Base-by-base conservation (phyloP, 1,140 invertebrate genomes). In the Drosophila orena region DNA sequence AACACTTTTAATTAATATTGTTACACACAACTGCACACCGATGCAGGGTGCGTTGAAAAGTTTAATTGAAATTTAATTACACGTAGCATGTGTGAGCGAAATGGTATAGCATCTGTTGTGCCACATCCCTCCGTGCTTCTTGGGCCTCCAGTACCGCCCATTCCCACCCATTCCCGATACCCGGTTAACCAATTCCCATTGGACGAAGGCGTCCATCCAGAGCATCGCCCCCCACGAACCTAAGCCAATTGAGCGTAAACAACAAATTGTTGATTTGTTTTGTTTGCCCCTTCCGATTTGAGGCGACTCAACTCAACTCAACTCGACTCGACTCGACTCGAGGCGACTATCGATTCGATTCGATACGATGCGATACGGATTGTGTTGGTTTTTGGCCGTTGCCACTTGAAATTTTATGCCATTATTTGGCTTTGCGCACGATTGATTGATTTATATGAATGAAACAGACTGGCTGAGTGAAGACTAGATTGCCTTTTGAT, bases 31-130 rank as follows among this genome's bases (percentile, higher is more conserved):
- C 50, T 64, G 72, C 64, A 62, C 73, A 54, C 40, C 44, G 40
- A 78, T 44, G 65, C 34, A 69, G 8, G 50, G 74, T 52, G 56
- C 68, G 83, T 77, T 66, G 83, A 81, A 76, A 71, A 42, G 71
- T 77, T 86, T 90, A 86, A 90, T 90, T 90, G 60, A 90, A 90
- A 80, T 86, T 80, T 86, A 90, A 86, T 90, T 90, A 86, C 49
- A 70, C 47, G 43, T 46, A 55, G 68, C 58, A 58, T 79, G 75
- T 77, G 59, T 78, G 61, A 77, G 35, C 49, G 49, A 68, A 77
- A 75, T 38, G 53, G 57, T 70, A 30, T 46, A 15, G 46, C 50
- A 58, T 64, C 58, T 20, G 66, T 22, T 38, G 37, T 7, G 24
- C 1, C 22, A 20, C 15, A 50, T 6, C 24, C 24, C 24, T 5